Conservation (phyloP, 2,113 vertebrate species). For the Reinhardtius hippoglossoides region DNA sequence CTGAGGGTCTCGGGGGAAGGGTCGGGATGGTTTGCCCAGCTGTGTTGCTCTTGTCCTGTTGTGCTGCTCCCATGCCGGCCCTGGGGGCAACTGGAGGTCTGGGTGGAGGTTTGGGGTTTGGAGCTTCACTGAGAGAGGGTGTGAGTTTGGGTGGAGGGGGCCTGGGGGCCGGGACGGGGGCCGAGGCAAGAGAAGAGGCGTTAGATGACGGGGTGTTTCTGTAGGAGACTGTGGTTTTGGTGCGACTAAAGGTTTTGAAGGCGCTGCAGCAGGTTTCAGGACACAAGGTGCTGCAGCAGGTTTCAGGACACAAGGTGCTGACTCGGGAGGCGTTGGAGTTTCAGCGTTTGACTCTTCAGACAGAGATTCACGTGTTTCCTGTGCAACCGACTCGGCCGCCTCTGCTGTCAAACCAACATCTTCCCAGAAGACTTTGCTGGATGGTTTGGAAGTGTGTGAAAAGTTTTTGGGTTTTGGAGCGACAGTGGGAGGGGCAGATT, state of each 20-base stretch:
- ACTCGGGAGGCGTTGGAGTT: background rate
- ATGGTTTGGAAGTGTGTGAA: slow-evolving; percentile 33
- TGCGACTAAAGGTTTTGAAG: slow-evolving; percentile 20
- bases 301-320: background rate
- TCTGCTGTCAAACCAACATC: background rate
- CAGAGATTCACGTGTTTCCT: background rate
- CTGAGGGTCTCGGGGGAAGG: slow-evolving; percentile 43
- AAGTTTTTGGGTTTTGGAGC: slow-evolving; percentile 69
- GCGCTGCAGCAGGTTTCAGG: background rate
- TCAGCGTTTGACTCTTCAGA: background rate
- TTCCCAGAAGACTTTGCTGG: slow-evolving; percentile 63
- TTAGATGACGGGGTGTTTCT: slow-evolving; percentile 11
- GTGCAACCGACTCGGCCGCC: background rate
- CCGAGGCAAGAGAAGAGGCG: background rate
- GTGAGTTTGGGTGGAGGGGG: slow-evolving; percentile 82
- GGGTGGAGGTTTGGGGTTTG: slow-evolving; percentile 58
- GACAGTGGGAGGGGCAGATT: slow-evolving; percentile 70
- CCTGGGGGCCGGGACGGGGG: slow-evolving; percentile 73
- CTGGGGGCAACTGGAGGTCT: slow-evolving; percentile 78
- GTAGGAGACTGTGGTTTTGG: slow-evolving; percentile 32
- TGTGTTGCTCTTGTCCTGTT: slow-evolving; percentile 58
- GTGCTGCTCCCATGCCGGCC: slow-evolving; percentile 25
- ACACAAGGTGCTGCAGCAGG: background rate
- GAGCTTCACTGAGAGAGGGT: slow-evolving; percentile 7
- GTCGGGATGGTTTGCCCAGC: slow-evolving; percentile 69